Conservation (phyloP, 2,888 invertebrate species). For the Zele albiditarsus region DNA sequence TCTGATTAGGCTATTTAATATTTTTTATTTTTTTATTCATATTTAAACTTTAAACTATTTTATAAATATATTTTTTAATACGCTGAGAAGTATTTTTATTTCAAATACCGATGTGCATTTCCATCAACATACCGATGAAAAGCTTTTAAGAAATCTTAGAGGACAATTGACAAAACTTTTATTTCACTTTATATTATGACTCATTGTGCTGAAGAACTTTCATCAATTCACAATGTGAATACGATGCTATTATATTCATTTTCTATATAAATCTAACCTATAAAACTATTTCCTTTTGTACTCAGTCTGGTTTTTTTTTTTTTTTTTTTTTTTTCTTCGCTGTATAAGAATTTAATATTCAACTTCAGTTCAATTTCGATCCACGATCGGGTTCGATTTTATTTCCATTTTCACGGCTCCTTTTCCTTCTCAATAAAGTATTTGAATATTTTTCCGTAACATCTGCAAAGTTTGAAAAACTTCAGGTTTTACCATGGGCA, state of each 20-base stretch:
- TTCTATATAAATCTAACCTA: neutral
- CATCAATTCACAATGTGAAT: neutral
- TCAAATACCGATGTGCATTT: neutral
- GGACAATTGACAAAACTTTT: neutral
- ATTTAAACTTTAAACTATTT: neutral
- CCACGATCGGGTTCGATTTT: conserved; percentile 1
- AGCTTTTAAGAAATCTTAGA: neutral
- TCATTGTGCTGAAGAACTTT: conserved; percentile 7
- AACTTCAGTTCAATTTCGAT: conserved; percentile 11
- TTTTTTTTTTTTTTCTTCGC: no score
- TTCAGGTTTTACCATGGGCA: neutral
- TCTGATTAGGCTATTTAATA: no score
- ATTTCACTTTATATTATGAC: neutral
- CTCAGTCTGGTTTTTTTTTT: neutral
- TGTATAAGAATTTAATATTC: conserved; percentile 4
- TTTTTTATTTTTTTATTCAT: no score
- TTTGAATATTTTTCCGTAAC: conserved; percentile 28
- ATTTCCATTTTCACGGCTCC: conserved; percentile 11
- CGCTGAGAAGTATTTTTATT: neutral
- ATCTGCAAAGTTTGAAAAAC: conserved; percentile 27
- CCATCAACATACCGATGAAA: neutral
- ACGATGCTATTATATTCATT: neutral
- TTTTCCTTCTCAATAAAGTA: conserved; percentile 11
- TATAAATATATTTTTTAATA: neutral
- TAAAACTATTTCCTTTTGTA: conserved; percentile 8